Conservation (phyloP, 1,140 invertebrate species). For the Orussus abietinus region DNA sequence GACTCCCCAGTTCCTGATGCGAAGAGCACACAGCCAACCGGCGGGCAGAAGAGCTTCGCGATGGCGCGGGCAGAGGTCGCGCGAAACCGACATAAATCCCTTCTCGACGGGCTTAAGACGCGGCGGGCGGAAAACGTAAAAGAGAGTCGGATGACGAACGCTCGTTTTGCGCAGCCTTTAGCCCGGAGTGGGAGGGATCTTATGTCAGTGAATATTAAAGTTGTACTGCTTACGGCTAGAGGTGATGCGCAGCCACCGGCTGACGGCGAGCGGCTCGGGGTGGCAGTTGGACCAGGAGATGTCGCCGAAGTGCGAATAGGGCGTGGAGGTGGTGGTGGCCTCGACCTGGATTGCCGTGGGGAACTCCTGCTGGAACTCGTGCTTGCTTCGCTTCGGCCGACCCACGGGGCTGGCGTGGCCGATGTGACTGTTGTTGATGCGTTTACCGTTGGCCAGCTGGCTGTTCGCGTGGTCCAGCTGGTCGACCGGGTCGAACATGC, state of each 20-base stretch:
- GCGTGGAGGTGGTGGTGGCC: constrained; percentile 39
- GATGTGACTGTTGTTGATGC: constrained; percentile 29
- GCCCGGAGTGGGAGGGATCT: constrained; percentile 51
- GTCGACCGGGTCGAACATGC: constrained; percentile 30
- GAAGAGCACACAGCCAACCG: no score
- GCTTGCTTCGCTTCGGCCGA: constrained; percentile 31
- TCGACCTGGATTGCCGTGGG: constrained; percentile 44
- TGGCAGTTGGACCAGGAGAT: constrained; percentile 50
- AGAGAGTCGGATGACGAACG: constrained; percentile 36
- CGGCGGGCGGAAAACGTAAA: constrained; percentile 21
- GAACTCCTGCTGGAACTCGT: constrained; percentile 35
- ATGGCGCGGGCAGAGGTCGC: no score
- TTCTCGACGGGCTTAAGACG: constrained; percentile 39
- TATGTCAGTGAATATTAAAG: constrained; percentile 55
- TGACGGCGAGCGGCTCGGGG: constrained; percentile 48
- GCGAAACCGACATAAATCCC: constrained; percentile 22
- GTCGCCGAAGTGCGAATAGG: constrained; percentile 44
- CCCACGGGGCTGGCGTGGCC: constrained; percentile 13
- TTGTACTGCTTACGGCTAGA: constrained; percentile 52
- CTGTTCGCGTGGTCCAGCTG: constrained; percentile 23
- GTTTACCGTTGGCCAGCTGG: constrained; percentile 40
- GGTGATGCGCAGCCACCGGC: constrained; percentile 49
- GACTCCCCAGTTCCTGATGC: no score
- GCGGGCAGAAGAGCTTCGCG: no score
- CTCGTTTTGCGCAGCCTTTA: constrained; percentile 33